phyloP scores from a whole-genome alignment of 2,797 vertebrate genomes.

The Enteromius argenteus region DNA sequence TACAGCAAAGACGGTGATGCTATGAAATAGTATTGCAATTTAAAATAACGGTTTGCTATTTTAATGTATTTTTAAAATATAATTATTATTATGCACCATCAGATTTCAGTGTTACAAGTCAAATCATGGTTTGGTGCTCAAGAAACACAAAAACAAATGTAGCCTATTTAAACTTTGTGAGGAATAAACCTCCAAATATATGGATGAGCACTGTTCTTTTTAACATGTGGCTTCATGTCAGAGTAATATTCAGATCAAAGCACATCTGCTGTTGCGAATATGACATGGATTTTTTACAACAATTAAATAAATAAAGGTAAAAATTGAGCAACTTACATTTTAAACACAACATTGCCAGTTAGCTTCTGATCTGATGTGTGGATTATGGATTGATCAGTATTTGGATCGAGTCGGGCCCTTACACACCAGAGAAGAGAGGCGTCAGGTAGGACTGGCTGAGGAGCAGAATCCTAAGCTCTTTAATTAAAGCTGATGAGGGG shows the following conservation, averaged over 20 bases:
- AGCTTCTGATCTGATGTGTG: not conserved
- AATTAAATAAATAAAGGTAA: not conserved
- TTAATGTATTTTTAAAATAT: not conserved
- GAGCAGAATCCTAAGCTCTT: conserved; percentile 22
- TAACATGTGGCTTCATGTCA: not conserved
- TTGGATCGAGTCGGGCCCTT: not conserved
- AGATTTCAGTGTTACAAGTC: too few relatives aligned
- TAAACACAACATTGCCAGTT: not conserved
- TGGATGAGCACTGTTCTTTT: too few relatives aligned
- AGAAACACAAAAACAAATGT: not conserved
- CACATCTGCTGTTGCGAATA: not conserved
- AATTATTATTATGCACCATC: not conserved
- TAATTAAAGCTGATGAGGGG: conserved; percentile 50
- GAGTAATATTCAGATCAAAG: not conserved
- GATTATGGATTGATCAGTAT: not conserved
- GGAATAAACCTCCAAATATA: not conserved
- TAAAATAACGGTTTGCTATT: not conserved
- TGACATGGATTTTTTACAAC: not conserved
- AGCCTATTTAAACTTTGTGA: not conserved
- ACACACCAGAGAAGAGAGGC: not conserved
- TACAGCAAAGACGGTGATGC: not conserved
- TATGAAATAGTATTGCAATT: not conserved
- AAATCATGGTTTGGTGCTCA: not conserved
- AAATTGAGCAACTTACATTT: not conserved
- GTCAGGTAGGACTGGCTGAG: conserved; percentile 10